Conservation (phyloP, 2,888 invertebrate species). For the Ormyrus thymus region DNA sequence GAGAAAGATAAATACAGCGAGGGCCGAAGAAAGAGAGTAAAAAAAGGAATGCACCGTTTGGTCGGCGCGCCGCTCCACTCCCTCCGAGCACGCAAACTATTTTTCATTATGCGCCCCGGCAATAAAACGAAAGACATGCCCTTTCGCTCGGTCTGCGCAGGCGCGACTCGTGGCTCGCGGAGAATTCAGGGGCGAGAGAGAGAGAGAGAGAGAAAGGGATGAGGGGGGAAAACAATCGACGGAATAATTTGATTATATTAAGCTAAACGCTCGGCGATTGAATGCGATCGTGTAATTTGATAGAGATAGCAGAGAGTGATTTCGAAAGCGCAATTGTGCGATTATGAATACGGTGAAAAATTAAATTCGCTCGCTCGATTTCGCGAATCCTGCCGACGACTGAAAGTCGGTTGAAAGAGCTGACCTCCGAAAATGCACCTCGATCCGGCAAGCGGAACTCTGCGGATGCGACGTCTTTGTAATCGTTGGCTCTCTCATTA, state of each 20-base stretch:
- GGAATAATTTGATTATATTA: too few species aligned
- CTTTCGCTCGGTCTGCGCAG: constrained; percentile 51
- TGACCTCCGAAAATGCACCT: too few species aligned
- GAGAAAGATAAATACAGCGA: constrained; percentile 11
- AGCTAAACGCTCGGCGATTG: too few species aligned
- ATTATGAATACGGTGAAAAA: too few species aligned
- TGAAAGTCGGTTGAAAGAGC: too few species aligned
- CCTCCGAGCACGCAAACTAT: constrained; percentile 64
- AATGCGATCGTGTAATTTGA: neutral
- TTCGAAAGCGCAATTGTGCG: too few species aligned
- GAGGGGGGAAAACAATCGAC: too few species aligned
- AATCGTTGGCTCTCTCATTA: too few species aligned
- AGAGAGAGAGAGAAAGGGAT: neutral
- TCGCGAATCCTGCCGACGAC: too few species aligned
- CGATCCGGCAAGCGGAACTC: too few species aligned
- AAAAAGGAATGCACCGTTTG: constrained; percentile 41
- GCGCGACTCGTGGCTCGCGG: constrained; percentile 46
- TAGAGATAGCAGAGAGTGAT: neutral
- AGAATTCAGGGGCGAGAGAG: constrained; percentile 32
- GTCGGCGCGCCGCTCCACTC: constrained; percentile 22
- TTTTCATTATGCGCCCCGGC: constrained; percentile 65
- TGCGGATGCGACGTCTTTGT: too few species aligned
- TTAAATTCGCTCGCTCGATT: too few species aligned
- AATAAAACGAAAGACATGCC: constrained; percentile 72
- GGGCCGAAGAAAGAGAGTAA: constrained; percentile 9